These are phyloP conservation scores for Potorous gilbertii DNA, from an alignment of 2,797 vertebrate species.

Conservation along the genomic window DNA sequence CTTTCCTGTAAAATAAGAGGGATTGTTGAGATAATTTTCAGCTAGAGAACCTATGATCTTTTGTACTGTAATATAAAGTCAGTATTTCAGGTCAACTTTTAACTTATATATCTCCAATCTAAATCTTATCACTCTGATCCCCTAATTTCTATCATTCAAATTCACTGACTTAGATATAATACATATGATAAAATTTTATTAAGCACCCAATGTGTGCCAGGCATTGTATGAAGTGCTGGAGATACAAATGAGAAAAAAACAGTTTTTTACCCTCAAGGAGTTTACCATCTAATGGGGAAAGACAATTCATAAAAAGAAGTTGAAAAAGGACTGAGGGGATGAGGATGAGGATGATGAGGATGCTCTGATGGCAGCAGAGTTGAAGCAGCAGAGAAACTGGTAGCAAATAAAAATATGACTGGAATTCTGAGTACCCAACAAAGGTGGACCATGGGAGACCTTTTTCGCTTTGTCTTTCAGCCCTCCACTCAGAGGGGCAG, in stretches of 20 bases:
- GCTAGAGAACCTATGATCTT: not conserved
- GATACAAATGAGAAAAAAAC: not conserved
- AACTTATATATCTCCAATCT: not conserved
- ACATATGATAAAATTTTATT: not conserved
- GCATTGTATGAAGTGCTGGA: not conserved
- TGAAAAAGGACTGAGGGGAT: not conserved
- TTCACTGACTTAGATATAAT: not conserved
- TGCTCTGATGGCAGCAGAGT: too few species aligned
- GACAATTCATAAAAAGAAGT: not conserved
- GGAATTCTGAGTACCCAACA: not conserved
- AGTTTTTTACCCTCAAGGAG: not conserved
- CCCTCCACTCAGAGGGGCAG: not conserved
- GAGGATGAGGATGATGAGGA: not conserved
- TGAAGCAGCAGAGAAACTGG: not conserved
- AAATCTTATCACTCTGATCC: not conserved
- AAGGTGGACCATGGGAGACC: not conserved
- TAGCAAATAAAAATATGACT: not conserved
- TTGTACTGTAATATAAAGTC: not conserved
- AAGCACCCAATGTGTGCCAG: not conserved
- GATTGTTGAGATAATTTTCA: not conserved
- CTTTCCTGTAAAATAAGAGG: not conserved
- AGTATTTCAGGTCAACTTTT: not conserved
- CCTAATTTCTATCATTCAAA: not conserved
- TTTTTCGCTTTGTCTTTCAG: not conserved
- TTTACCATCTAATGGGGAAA: not conserved